A percentile compares a stretch with the other conserved stretches of the same genome.
phyloP scores from a whole-genome alignment of 2,797 vertebrate species.

The Lates japonicus region DNA sequence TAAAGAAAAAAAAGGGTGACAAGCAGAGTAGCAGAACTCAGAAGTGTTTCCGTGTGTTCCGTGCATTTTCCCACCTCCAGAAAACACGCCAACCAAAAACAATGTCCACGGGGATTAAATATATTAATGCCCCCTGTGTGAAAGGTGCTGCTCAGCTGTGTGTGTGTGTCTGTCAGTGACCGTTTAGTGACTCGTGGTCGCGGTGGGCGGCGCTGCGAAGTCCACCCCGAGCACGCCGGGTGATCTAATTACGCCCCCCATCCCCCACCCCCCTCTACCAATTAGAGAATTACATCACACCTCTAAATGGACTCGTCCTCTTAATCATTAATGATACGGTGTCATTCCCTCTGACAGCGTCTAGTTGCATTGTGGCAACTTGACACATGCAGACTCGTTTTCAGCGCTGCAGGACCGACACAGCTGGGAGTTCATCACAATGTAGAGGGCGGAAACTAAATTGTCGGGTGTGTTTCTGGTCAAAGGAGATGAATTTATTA shows the following conservation, averaged over 20 bases:
- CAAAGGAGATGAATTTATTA: constrained; percentile 16
- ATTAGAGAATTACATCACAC: constrained; percentile 81
- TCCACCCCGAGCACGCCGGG: constrained; percentile 24
- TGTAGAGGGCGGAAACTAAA: not conserved
- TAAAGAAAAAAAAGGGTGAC: not conserved
- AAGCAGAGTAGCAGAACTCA: not conserved
- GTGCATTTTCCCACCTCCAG: not conserved
- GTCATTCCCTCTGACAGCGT: constrained; percentile 61
- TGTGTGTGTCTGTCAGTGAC: constrained; percentile 19
- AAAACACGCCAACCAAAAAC: not conserved
- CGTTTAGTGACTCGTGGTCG: constrained; percentile 23
- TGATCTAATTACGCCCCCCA: constrained; percentile 74
- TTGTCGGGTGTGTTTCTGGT: not conserved
- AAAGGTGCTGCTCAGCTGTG: not conserved
- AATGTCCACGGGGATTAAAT: not conserved
- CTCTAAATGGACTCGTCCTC: constrained; percentile 69
- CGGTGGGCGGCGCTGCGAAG: constrained; percentile 13
- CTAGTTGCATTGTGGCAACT: constrained; percentile 58
- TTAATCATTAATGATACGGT: constrained; percentile 78
- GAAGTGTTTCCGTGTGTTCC: too few species aligned
- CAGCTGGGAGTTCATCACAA: constrained; percentile 37
- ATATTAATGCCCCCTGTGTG: not conserved
- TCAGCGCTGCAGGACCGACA: constrained; percentile 26
- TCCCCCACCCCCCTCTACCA: constrained; percentile 44
- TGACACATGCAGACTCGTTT: constrained; percentile 55